phyloP scores from a whole-genome alignment of 2,797 vertebrate species.

The Cyclopterus lumpus region DNA sequence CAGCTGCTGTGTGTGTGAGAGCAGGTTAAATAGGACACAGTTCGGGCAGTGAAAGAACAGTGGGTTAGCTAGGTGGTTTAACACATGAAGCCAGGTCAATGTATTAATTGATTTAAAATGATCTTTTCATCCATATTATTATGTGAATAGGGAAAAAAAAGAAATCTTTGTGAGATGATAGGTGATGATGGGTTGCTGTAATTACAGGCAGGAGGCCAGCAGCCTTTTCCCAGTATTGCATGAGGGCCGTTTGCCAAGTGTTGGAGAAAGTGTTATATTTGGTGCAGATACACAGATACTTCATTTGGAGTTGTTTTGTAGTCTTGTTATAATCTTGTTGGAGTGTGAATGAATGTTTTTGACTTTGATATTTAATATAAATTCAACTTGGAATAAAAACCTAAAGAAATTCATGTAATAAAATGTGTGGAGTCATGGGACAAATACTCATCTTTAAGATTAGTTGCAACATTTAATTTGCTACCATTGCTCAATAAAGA shows the following conservation, averaged over 20 bases:
- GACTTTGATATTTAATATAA: neutral
- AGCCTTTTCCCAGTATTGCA: neutral
- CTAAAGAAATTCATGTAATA: neutral
- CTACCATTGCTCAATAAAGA: neutral
- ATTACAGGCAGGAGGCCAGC: neutral
- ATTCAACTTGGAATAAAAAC: too few relatives aligned
- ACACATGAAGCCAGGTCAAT: constrained; percentile 11
- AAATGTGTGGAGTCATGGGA: neutral
- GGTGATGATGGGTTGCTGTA: neutral
- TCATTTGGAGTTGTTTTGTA: neutral
- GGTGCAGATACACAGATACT: neutral
- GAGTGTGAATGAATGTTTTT: neutral
- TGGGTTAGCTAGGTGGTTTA: neutral
- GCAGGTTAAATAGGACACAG: neutral
- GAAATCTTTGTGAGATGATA: neutral
- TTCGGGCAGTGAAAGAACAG: constrained; percentile 3
- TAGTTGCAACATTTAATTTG: neutral
- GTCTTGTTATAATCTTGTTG: neutral
- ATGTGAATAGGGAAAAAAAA: neutral
- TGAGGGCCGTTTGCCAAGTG: neutral
- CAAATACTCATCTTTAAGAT: neutral
- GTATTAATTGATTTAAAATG: constrained; percentile 11
- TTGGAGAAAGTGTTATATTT: neutral
- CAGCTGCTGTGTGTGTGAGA: neutral
- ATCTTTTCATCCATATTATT: constrained; percentile 15